phyloP scores from a whole-genome alignment of 2,113 vertebrate species.

The Sardina pilchardus region DNA sequence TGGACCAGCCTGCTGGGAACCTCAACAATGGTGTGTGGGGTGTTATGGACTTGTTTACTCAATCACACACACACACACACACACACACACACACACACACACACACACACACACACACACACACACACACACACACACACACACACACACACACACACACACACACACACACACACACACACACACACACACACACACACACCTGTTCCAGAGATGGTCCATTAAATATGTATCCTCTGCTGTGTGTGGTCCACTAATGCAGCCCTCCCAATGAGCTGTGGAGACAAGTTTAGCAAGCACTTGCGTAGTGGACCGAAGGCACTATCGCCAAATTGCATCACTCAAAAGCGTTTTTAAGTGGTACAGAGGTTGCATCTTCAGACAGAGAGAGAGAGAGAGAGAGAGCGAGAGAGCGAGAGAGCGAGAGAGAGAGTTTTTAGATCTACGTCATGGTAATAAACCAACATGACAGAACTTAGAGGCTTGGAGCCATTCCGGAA shows the following conservation, averaged over 20 bases:
- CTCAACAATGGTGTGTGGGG: not conserved
- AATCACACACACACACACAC: not conserved
- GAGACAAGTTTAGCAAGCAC: slow-evolving; percentile 18
- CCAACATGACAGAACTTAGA: not conserved
- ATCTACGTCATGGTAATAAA: not conserved
- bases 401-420: not conserved
- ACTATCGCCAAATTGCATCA: not conserved
- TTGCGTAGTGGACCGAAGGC: not conserved
- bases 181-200: not conserved
- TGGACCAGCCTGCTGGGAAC: not conserved
- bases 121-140: not conserved
- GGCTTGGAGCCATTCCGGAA: not conserved
- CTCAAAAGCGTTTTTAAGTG: not conserved
- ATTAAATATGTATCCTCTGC: slow-evolving; percentile 32
- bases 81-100: not conserved
- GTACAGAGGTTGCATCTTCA: not conserved
- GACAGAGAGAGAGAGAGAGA: not conserved
- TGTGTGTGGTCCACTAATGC: slow-evolving; percentile 17
- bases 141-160: not conserved
- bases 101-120: not conserved
- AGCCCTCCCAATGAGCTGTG: slow-evolving; percentile 19
- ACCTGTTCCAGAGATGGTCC: slow-evolving; percentile 23
- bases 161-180: not conserved
- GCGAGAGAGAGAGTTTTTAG: not conserved
- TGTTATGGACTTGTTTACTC: not conserved